phyloP scores from a whole-genome alignment of 2,113 vertebrate genomes.

The Pomatorhinus ruficollis region DNA sequence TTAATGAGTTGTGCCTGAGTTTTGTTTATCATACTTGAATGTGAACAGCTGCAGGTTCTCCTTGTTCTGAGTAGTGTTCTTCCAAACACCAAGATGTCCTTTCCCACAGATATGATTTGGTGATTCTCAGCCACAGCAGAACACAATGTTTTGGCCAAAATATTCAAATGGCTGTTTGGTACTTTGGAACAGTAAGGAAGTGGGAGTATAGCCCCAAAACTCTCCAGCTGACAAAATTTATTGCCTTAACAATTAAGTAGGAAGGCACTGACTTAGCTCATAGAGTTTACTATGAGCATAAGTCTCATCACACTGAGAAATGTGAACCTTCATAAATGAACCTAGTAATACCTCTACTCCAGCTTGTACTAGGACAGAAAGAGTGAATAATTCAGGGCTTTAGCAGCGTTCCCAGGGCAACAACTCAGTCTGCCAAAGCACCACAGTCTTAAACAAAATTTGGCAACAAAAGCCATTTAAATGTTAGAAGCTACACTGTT shows the following conservation, averaged over 20 bases:
- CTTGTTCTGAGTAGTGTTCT: background rate
- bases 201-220: background rate
- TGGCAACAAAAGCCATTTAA: background rate
- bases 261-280: background rate
- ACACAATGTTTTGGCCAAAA: background rate
- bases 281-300: background rate
- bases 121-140: background rate
- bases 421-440: background rate
- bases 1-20: too few species aligned
- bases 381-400: background rate
- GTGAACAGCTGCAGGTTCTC: background rate
- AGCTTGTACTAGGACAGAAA: background rate
- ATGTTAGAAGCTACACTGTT: background rate
- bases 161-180: background rate
- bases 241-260: background rate
- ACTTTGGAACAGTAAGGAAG: background rate
- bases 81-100: background rate
- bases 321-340: background rate
- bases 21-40: background rate
- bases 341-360: background rate
- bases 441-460: background rate
- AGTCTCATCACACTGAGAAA: background rate
- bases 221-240: background rate
- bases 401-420: background rate
- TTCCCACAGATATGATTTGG: accelerated